phyloP scores from a whole-genome alignment of 1,140 invertebrate genomes.

The Manduca sexta region DNA sequence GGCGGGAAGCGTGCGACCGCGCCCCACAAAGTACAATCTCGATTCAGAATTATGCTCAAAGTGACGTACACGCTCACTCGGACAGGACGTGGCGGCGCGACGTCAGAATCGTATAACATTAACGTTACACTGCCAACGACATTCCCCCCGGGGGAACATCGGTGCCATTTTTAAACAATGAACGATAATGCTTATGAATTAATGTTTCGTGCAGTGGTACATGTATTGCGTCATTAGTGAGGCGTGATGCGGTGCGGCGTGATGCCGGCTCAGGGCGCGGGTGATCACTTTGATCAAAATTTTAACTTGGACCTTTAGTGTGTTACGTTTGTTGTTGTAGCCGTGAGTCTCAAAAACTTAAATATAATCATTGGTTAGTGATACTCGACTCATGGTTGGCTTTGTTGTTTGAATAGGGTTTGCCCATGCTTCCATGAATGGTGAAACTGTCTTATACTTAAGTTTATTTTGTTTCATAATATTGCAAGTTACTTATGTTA shows the following conservation, averaged over 20 bases:
- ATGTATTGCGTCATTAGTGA: too few relatives aligned
- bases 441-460: neutral
- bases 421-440: slow-evolving; percentile 10
- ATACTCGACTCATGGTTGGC: slow-evolving; percentile 11
- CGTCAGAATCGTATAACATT: slow-evolving; percentile 39
- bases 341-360: slow-evolving; percentile 8
- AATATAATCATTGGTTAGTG: slow-evolving; percentile 12
- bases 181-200: slow-evolving; percentile 20
- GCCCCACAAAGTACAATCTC: slow-evolving; percentile 22
- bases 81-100: slow-evolving; percentile 26
- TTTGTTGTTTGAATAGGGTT: slow-evolving; percentile 1
- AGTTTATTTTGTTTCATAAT: too few relatives aligned
- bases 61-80: slow-evolving; percentile 27
- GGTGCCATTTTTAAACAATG: slow-evolving; percentile 41
- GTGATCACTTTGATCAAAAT: slow-evolving; percentile 27
- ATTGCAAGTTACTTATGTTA: too few relatives aligned
- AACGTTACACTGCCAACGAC: slow-evolving; percentile 55
- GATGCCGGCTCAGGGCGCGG: neutral
- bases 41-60: slow-evolving; percentile 58
- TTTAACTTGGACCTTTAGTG: slow-evolving; percentile 18
- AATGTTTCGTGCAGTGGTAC: neutral
- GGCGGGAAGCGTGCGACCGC: slow-evolving; percentile 8
- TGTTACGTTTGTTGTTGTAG: slow-evolving; percentile 2
- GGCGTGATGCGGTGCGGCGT: too few relatives aligned
- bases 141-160: slow-evolving; percentile 39